Evolutionary conservation across 2,113 vertebrate species (phyloP).

Genomic region (Lipotes vexillifer): DNA sequence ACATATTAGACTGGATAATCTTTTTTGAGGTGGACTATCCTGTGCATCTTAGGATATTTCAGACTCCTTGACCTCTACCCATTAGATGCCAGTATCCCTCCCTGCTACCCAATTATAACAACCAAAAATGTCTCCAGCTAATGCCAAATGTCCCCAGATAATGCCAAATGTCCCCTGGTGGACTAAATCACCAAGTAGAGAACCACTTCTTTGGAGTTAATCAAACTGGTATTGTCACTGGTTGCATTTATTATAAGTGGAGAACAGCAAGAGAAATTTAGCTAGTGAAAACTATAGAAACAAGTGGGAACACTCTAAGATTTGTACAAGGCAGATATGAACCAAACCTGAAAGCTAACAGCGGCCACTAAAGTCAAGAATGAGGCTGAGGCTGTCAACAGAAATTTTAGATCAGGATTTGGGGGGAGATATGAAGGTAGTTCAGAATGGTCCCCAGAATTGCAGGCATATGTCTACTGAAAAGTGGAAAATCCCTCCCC

Average conservation of each 20-base stretch:
- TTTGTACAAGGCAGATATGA: not conserved
- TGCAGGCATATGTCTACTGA: not conserved
- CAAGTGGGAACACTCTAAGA: not conserved
- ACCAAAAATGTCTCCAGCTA: not conserved
- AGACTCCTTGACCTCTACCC: not conserved
- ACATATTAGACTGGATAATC: not conserved
- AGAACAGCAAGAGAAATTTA: not conserved
- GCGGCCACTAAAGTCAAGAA: not conserved
- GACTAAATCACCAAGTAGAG: not conserved
- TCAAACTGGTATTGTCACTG: not conserved
- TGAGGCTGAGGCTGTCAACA: not conserved
- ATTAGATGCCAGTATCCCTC: not conserved
- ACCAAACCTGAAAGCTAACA: not conserved
- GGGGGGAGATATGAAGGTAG: not conserved
- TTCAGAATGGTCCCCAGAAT: not conserved
- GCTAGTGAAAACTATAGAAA: not conserved
- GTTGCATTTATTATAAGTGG: not conserved
- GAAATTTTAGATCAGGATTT: not conserved
- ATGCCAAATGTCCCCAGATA: not conserved
- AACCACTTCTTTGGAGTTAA: not conserved
- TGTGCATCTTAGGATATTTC: not conserved
- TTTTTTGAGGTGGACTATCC: not conserved
- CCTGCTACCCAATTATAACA: not conserved
- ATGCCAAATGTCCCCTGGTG: not conserved
- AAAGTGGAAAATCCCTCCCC: not conserved